phyloP scores from a whole-genome alignment of 2,797 vertebrate species.

The Poecilia picta region DNA sequence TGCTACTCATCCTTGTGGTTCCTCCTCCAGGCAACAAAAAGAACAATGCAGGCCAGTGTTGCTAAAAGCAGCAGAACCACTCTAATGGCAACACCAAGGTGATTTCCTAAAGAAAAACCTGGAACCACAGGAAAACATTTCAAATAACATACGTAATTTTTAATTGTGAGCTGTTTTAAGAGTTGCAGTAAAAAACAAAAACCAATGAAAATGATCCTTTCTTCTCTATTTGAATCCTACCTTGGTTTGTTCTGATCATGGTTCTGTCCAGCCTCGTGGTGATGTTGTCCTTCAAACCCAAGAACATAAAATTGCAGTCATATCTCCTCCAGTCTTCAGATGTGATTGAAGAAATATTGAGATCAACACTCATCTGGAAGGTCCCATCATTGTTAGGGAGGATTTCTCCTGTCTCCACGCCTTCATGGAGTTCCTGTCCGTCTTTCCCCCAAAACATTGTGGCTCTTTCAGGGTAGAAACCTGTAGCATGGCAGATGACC shows the following conservation, averaged over 20 bases:
- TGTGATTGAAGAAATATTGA: not conserved
- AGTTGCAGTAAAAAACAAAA: not conserved
- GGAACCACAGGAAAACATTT: not conserved
- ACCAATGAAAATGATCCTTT: not conserved
- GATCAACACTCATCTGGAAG: slow-evolving; percentile 2
- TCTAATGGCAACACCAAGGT: not conserved
- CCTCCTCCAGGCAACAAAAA: not conserved
- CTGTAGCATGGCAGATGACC: not conserved
- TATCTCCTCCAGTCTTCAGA: not conserved
- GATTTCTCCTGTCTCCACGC: not conserved
- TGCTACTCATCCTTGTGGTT: not conserved
- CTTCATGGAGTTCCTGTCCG: not conserved
- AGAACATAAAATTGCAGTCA: not conserved
- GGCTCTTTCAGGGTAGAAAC: not conserved
- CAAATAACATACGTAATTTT: not conserved
- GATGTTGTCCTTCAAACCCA: not conserved
- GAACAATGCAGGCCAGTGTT: not conserved
- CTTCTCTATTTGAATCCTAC: not conserved
- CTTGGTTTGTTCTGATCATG: not conserved
- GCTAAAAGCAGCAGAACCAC: not conserved
- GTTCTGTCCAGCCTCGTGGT: not conserved
- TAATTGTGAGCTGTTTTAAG: not conserved
- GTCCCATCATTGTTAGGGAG: slow-evolving; percentile 3
- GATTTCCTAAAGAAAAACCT: not conserved
- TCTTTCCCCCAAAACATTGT: not conserved